Conservation (phyloP, 2,797 vertebrate species). For the Threskiornis aethiopicus region DNA sequence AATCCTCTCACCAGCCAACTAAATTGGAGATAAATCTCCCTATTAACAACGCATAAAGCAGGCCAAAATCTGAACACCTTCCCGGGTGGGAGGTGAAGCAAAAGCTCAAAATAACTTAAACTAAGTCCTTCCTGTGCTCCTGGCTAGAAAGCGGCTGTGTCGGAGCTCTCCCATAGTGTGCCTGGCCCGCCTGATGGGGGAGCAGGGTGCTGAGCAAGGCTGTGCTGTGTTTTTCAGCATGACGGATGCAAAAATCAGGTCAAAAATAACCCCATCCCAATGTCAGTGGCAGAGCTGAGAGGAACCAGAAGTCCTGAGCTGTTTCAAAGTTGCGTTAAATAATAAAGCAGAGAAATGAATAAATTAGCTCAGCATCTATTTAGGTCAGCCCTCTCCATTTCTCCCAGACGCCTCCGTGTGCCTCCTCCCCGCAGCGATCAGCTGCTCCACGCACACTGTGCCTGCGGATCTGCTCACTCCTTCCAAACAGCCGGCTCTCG, state of each 20-base stretch:
- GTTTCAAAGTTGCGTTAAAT: conserved; percentile 9
- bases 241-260: background rate
- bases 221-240: background rate
- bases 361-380: conserved; percentile 53
- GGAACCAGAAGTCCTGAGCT: conserved; percentile 44
- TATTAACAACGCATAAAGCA: background rate
- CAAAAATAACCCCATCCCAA: conserved; percentile 27
- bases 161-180: background rate
- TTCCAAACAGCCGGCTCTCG: background rate
- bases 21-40: background rate
- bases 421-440: background rate
- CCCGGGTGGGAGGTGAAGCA: background rate
- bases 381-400: conserved; percentile 38
- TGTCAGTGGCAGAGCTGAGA: background rate
- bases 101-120: conserved; percentile 18
- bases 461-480: background rate
- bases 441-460: background rate
- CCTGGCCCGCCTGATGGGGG: background rate
- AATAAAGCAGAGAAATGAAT: conserved; percentile 48
- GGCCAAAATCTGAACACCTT: background rate
- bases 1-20: background rate
- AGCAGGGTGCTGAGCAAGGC: background rate
- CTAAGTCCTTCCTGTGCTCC: background rate
- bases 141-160: background rate
- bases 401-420: background rate